A percentile compares a stretch with the other conserved stretches of the same genome.
Conservation (phyloP, 64 coral and sea anemone genomes). For the Catalaphyllia jardinei region DNA sequence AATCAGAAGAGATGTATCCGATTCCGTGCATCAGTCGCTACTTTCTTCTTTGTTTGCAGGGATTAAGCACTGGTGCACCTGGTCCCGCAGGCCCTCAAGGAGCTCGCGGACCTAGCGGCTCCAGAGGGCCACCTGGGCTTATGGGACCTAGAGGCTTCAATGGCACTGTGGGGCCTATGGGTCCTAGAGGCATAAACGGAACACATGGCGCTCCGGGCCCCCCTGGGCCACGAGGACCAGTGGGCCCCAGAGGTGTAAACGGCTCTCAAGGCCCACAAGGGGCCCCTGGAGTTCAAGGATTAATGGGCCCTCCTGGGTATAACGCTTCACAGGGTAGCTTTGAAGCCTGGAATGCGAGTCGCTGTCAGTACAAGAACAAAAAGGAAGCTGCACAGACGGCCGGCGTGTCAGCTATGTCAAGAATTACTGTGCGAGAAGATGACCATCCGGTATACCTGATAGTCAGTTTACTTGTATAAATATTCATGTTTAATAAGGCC, state of each 20-base stretch:
- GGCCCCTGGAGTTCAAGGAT: not conserved
- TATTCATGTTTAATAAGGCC: too few relatives aligned
- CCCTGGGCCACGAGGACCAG: not conserved
- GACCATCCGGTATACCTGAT: slow-evolving; percentile 16
- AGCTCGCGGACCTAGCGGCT: not conserved
- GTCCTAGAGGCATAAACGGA: slow-evolving; percentile 1
- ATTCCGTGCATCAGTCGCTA: not conserved
- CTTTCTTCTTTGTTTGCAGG: not conserved
- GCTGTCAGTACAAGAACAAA: slow-evolving; percentile 22
- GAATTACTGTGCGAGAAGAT: slow-evolving; percentile 8
- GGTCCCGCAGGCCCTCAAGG: not conserved
- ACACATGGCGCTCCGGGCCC: not conserved
- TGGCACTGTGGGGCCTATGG: not conserved
- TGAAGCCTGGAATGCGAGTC: slow-evolving; percentile 15
- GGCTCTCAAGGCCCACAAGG: slow-evolving; percentile 29
- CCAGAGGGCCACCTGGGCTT: not conserved
- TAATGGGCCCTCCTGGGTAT: not conserved
- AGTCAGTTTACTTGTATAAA: too few relatives aligned
- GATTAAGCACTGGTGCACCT: not conserved
- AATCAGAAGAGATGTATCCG: not conserved
- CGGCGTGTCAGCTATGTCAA: not conserved
- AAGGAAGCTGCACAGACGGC: slow-evolving; percentile 21
- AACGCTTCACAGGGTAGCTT: not conserved
- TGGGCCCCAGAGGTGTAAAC: not conserved
- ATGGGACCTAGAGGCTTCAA: not conserved